Evolutionary conservation across 2,113 vertebrate genomes (phyloP), one percentile per base, ranked within the genome.

Genomic region (Furnarius figulus): DNA sequence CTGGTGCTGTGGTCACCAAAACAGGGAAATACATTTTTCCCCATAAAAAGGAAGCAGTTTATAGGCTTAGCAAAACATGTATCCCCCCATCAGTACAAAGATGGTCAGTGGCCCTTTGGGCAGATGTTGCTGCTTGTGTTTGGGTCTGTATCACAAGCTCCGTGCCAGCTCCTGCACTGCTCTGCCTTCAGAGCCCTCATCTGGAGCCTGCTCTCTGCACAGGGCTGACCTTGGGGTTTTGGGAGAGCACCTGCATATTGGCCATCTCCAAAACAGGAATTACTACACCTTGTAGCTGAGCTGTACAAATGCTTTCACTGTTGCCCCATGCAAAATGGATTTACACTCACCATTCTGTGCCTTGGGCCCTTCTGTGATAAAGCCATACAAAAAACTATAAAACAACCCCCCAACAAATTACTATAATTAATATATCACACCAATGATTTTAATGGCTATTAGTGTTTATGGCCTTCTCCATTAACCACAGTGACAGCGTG

Each of bases 21-120:
- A 95, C 42, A 77, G 65, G 63, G 96, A 96, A 95, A 81, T 77
- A 81, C 4, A 9, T 67, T 81, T 91, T 95, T 81, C 70, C 52
- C 10, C 0, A 0, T 92, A 53, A 95, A 84, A 93, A 84, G 67
- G 93, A 95, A 95, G 73, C 61, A 49, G 35, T 80, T 88, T 44
- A 30, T 44, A 80, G 53, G 20, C 27, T 12, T 86, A 44, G 28
- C 21, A n/a, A 59, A 77, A 73, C 31, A 8, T 6, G 0, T n/a
- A 17, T 70, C 70, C 37, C 19, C 20, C 9, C 5, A 37, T 80
- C 65, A 63, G 63, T 73, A 27, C 40, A 53, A 70, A 44, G 63
- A 74, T 53, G 40, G 12, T 47, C 63, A 37, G 14, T 52, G 40
- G 53, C 4, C 72, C 28, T 15, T 17, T 20, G 49, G 76, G 59